Conservation (phyloP, 2,113 vertebrate genomes). For the Perccottus glenii region DNA sequence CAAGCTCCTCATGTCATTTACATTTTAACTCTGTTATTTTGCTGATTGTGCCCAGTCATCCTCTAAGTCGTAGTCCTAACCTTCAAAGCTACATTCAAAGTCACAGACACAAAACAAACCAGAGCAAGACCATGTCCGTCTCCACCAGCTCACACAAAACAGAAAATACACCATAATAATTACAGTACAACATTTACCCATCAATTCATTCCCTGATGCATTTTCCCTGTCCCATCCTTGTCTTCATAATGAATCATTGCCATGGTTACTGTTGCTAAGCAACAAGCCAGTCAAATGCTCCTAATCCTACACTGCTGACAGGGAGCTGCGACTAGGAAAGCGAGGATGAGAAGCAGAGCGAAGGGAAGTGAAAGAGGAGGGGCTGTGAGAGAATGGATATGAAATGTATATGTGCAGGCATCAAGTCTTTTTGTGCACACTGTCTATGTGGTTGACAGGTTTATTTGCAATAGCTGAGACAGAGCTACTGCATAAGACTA, state of each 20-base stretch:
- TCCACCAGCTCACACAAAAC: conserved; percentile 37
- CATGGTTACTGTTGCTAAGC: conserved; percentile 78
- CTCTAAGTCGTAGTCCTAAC: background rate
- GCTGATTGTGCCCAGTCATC: background rate
- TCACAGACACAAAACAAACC: conserved; percentile 5
- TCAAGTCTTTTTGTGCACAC: conserved; percentile 24
- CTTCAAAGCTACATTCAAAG: conserved; percentile 15
- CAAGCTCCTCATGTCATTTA: too few relatives aligned
- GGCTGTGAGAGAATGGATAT: conserved; percentile 39
- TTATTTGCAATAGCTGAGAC: conserved; percentile 30
- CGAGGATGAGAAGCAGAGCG: conserved; percentile 57
- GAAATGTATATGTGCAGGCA: conserved; percentile 44
- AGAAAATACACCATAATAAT: conserved; percentile 62
- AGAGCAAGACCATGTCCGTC: conserved; percentile 11
- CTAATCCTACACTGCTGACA: conserved; percentile 83
- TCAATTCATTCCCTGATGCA: conserved; percentile 71
- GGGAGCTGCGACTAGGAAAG: conserved; percentile 78
- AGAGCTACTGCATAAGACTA: conserved; percentile 44
- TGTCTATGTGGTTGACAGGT: conserved; percentile 34
- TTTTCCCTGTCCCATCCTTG: conserved; percentile 79
- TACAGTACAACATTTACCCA: conserved; percentile 70
- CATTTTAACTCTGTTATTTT: too few relatives aligned
- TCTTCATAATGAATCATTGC: conserved; percentile 80
- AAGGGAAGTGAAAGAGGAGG: conserved; percentile 10
- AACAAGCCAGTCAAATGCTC: conserved; percentile 83